Evolutionary conservation across 2,113 vertebrate species (phyloP), one percentile per base, ranked within the genome.

Genomic region (Willisornis vidua): DNA sequence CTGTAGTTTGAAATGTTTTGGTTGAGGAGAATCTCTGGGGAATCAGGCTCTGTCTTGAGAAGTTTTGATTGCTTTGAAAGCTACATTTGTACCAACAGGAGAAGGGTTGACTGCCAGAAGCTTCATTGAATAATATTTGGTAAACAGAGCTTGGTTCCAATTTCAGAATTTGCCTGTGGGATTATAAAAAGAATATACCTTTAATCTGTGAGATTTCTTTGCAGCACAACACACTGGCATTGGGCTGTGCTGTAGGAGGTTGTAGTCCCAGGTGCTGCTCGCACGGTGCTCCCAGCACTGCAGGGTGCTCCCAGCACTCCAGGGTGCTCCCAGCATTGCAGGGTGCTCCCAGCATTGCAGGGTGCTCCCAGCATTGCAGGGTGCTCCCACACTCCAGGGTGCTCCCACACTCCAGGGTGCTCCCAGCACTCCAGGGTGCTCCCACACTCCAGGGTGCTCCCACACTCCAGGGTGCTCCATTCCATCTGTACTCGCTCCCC

Each of bases 401-500:
- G 23, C 17, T 61, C 31, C 55, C 12, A 10, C 41, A 41, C 13
- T 41, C 13, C 41, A 14, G 41, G 41, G 41, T 43, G 48, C 31
- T 74, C 59, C 71, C 3, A 2, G 41, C 41, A 15, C 41, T 43
- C 33, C 41, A 43, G 41, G 41, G 41, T 41, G 41, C 41, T 41
- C 41, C 41, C 41, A 14, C 41, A 41, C 6, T 41, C 41, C 41
- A 39, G 39, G 33, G 66, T 2, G 23, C 17, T 61, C 31, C 55
- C 12, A 7, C 19, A 8, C 33, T 57, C 19, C 55, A 19, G 55
- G 55, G 33, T 58, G 33, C 55, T 58, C 33, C 33, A 2, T 41
- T 65, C 26, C 67, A 17, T 4, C 3, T 3, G 2, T 43, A 10
- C 8, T 1, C 28, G n/a, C 22, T 23, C 48, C 48, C 10, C 7